Evolutionary conservation across 1,140 invertebrate genomes (phyloP).

Genomic region (Musca domestica): DNA sequence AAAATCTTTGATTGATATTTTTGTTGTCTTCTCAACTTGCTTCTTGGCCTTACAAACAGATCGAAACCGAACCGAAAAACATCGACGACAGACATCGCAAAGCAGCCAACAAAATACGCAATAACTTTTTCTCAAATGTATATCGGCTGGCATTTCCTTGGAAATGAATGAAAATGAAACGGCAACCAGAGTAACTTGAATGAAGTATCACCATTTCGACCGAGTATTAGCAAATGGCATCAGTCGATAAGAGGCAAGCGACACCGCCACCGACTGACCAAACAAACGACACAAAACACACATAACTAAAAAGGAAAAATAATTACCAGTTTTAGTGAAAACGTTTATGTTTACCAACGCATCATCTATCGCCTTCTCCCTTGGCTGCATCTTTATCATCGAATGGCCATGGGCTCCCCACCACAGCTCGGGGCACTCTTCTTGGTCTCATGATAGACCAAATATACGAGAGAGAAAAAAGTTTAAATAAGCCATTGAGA

Average conservation of each 20-base stretch:
- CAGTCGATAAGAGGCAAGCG: no score
- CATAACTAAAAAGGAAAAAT: conserved; percentile 8
- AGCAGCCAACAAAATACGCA: background rate
- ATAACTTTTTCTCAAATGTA: conserved; percentile 7
- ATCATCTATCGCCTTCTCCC: background rate
- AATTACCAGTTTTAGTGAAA: conserved; percentile 21
- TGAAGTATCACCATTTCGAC: no score
- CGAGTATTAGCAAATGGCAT: no score
- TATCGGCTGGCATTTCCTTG: conserved; percentile 4
- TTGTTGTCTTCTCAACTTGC: background rate
- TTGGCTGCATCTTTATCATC: background rate
- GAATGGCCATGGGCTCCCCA: background rate
- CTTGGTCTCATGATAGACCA: no score
- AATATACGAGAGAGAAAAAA: no score
- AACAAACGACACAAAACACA: background rate
- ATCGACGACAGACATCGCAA: background rate
- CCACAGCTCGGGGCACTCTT: no score
- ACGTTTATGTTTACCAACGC: conserved; percentile 9
- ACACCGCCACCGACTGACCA: no score
- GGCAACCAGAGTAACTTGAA: no score
- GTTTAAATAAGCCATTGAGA: no score
- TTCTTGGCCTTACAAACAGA: background rate
- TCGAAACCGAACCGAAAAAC: background rate
- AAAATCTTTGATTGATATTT: conserved; percentile 21
- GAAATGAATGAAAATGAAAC: conserved; percentile 16